Evolutionary conservation across 2,113 vertebrate genomes (phyloP), one percentile per base, ranked within the genome.

Genomic region (Aix galericulata): DNA sequence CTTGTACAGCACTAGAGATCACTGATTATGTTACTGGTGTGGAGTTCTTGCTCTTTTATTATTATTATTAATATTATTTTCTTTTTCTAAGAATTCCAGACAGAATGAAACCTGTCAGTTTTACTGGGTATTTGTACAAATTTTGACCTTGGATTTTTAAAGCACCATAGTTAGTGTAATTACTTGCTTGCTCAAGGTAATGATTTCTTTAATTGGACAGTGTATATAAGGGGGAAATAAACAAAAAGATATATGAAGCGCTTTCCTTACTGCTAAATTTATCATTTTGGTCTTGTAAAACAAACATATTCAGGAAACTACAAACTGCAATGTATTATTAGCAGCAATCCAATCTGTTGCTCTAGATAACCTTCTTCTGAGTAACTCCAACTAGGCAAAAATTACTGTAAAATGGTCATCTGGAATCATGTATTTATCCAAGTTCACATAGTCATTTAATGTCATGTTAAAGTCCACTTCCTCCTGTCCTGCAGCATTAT

Each of bases 291-390:
- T 72, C 14, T 64, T 83, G 53, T 72, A 78, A 89, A 92, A 75
- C 52, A 94, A 93, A 95, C 55, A 84, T 44, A 26, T 50, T 63
- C 89, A 89, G 97, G 91, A 96, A 96, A 84, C 68, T 85, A 63
- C 7, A 17, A 83, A 81, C 86, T 66, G 23, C 60, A 44, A 73
- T 88, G 16, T 78, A 79, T 93, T 94, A 86, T 95, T 96, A 94
- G 82, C 52, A 82, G 60, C 67, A 95, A 71, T 89, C 53, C 74
- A 75, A 62, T 80, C 92, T 96, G 50, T 67, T 91, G 23, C 29
- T 89, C 16, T 68, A 85, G 79, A 94, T 95, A 85, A 90, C 29
- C 6, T 48, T 38, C 9, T 78, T 82, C 36, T 71, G 53, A 69
- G n/a, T 15, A 78, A 74, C n/a, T 88, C 69, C 72, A 68, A 32